A percentile compares a stretch with the other conserved stretches of the same genome.
Evolutionary conservation across 2,888 invertebrate genomes (phyloP).

Genomic region (Euproctis similis): DNA sequence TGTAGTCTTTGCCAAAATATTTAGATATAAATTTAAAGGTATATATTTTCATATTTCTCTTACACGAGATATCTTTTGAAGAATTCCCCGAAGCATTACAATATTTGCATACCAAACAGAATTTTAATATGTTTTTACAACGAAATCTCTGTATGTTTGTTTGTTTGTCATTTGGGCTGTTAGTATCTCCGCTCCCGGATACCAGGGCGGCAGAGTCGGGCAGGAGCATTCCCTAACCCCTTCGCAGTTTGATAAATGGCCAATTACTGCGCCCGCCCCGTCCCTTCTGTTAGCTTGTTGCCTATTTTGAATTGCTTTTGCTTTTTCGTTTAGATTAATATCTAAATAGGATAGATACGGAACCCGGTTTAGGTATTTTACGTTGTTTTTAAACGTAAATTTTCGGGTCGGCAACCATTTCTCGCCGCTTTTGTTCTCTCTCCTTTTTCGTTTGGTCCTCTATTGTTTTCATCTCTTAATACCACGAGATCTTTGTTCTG

Average conservation of each 20-base stretch:
- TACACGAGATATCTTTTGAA: too few species aligned
- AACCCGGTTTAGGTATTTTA: conserved; percentile 71
- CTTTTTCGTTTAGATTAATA: conserved; percentile 77
- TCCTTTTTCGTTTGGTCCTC: conserved; percentile 36
- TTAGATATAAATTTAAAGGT: too few species aligned
- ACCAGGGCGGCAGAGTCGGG: conserved; percentile 56
- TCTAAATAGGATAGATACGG: conserved; percentile 77
- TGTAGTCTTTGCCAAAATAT: too few species aligned
- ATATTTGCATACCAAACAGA: conserved; percentile 8
- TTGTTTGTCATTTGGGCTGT: conserved; percentile 42
- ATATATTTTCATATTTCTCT: too few species aligned
- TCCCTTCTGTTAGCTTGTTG: conserved; percentile 76
- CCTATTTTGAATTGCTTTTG: conserved; percentile 76
- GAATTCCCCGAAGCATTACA: conserved; percentile 4
- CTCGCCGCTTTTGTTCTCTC: conserved; percentile 40
- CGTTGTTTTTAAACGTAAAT: conserved; percentile 76
- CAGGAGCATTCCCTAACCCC: conserved; percentile 69
- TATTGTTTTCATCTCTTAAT: conserved; percentile 50
- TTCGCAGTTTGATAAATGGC: conserved; percentile 77
- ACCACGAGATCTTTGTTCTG: conserved; percentile 44
- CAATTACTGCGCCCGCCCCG: conserved; percentile 72
- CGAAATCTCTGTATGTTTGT: conserved; percentile 36
- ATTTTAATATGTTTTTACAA: conserved; percentile 18
- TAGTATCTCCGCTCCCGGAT: conserved; percentile 25
- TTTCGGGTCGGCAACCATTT: conserved; percentile 32